phyloP scores from a whole-genome alignment of 2,888 invertebrate species.

The Leptarthrus brevirostris region DNA sequence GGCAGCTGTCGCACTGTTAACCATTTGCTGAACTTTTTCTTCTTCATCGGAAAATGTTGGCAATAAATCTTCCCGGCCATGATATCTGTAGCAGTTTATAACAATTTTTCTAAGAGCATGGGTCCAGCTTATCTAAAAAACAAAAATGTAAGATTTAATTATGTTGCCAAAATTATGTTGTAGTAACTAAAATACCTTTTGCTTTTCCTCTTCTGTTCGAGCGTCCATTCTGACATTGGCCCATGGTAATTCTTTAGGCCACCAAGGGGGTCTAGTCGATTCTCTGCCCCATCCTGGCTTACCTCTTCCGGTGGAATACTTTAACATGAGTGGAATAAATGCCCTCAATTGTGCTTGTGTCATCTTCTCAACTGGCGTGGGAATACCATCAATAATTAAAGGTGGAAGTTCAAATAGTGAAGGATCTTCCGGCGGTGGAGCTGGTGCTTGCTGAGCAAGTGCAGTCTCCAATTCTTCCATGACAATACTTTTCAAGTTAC shows the following conservation, averaged over 20 bases:
- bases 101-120: constrained; percentile 96
- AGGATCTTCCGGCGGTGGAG: constrained; percentile 83
- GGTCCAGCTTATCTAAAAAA: constrained; percentile 94
- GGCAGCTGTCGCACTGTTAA: constrained; percentile 64
- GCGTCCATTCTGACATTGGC: constrained; percentile 98
- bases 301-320: constrained; percentile 95
- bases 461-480: constrained; percentile 96
- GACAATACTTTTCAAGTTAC: constrained; percentile 88
- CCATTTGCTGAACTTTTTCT: constrained; percentile 76
- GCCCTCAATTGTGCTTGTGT: constrained; percentile 96
- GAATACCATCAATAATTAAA: constrained; percentile 96
- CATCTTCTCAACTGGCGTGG: constrained; percentile 99
- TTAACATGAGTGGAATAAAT: constrained; percentile 97
- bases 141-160: background rate
- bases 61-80: constrained; percentile 93
- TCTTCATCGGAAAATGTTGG: constrained; percentile 95
- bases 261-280: constrained; percentile 96
- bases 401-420: constrained; percentile 95
- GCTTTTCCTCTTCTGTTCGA: constrained; percentile 94
- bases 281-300: constrained; percentile 98
- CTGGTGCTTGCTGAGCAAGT: constrained; percentile 91
- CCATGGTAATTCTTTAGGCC: constrained; percentile 98
- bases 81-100: constrained; percentile 97
- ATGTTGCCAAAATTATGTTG: background rate
- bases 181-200: constrained; percentile 76